Conservation (phyloP, 2,888 invertebrate genomes). For the Trissolcus brochymenae region DNA sequence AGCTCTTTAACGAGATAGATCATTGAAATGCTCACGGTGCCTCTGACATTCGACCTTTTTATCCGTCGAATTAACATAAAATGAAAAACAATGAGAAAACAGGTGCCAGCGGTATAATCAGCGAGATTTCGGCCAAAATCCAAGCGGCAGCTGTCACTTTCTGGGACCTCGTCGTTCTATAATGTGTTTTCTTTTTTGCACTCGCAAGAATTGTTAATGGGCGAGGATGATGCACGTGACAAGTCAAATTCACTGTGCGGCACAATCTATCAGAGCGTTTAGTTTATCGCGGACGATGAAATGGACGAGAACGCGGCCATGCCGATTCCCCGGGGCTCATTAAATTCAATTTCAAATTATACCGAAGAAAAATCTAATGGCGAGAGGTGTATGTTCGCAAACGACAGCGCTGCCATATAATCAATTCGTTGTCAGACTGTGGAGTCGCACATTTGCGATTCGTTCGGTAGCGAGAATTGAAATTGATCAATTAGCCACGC, state of each 20-base stretch:
- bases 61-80: conserved; percentile 18
- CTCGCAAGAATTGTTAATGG: conserved; percentile 32
- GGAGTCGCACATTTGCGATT: conserved; percentile 66
- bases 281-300: conserved; percentile 42
- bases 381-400: conserved; percentile 38
- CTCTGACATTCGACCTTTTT: conserved; percentile 48
- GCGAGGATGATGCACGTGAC: conserved; percentile 13
- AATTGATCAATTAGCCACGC: conserved; percentile 70
- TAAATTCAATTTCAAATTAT: conserved; percentile 59
- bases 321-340: conserved; percentile 56
- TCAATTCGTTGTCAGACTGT: conserved; percentile 68
- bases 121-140: background rate
- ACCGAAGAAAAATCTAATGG: conserved; percentile 59
- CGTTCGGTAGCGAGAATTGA: conserved; percentile 67
- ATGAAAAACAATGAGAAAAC: conserved; percentile 28
- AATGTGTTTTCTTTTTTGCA: too few species aligned
- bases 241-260: conserved; percentile 45
- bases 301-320: conserved; percentile 23
- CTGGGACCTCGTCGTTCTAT: background rate
- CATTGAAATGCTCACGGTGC: conserved; percentile 60
- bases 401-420: conserved; percentile 60
- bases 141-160: background rate
- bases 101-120: conserved; percentile 21
- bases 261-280: conserved; percentile 48
- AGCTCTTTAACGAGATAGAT: conserved; percentile 71